Evolutionary conservation across 1,140 invertebrate species (phyloP).

Genomic region (Drosophila kurseongensis): DNA sequence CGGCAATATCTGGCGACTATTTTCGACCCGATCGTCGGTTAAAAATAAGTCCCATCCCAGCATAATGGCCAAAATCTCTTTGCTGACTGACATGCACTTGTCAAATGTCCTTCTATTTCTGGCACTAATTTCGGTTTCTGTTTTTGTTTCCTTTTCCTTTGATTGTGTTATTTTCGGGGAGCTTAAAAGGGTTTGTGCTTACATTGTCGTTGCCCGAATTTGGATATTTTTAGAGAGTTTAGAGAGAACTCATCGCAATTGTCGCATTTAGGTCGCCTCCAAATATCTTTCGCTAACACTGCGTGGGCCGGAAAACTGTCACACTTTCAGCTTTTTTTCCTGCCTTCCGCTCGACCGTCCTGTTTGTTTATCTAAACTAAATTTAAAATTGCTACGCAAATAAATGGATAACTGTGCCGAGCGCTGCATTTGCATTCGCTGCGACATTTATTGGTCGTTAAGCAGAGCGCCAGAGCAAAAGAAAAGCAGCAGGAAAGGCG

Average conservation of each 20-base stretch:
- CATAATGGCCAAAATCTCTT: conserved; percentile 38
- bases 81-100: conserved; percentile 74
- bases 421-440: conserved; percentile 20
- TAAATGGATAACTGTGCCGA: conserved; percentile 47
- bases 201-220: conserved; percentile 51
- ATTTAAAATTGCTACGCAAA: conserved; percentile 47
- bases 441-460: conserved; percentile 69
- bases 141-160: conserved; percentile 14
- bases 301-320: conserved; percentile 38
- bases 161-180: conserved; percentile 46
- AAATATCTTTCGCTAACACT: conserved; percentile 23
- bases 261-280: conserved; percentile 39
- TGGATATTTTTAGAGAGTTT: conserved; percentile 53
- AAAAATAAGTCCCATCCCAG: conserved; percentile 33
- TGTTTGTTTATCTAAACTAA: conserved; percentile 55
- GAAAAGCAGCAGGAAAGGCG: conserved; percentile 15
- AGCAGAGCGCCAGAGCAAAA: conserved; percentile 52
- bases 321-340: conserved; percentile 21
- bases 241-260: conserved; percentile 14
- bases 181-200: conserved; percentile 61
- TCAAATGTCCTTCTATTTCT: conserved; percentile 73
- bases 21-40: conserved; percentile 49
- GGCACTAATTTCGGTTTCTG: conserved; percentile 41
- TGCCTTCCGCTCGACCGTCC: neutral
- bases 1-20: conserved; percentile 54